A percentile compares a stretch with the other conserved stretches of the same genome.
phyloP scores from a whole-genome alignment of 2,888 invertebrate species.

The Coleophora flavipennella region DNA sequence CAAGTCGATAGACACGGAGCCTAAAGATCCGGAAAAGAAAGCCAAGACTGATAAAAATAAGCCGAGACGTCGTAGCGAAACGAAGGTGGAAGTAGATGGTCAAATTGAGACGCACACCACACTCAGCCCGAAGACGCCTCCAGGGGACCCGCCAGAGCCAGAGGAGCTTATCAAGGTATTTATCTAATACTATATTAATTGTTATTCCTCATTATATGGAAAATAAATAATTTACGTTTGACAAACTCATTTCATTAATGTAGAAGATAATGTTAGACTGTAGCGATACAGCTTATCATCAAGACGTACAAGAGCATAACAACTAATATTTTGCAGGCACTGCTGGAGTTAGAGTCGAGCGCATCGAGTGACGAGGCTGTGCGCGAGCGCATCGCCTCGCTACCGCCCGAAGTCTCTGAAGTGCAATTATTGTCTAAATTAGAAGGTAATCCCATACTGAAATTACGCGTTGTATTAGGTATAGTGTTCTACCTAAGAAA shows the following conservation, averaged over 20 bases:
- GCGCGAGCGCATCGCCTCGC: constrained; percentile 91
- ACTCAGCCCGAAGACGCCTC: constrained; percentile 84
- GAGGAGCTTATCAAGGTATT: constrained; percentile 89
- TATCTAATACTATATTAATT: constrained; percentile 1
- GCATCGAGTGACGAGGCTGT: constrained; percentile 96
- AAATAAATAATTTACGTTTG: no score
- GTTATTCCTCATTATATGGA: no score
- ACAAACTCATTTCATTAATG: no score
- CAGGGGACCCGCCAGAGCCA: constrained; percentile 91
- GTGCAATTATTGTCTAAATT: constrained; percentile 88
- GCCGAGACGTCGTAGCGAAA: constrained; percentile 55
- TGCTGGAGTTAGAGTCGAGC: constrained; percentile 91
- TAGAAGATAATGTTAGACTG: no score
- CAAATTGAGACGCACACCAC: constrained; percentile 83
- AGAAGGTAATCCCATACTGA: constrained; percentile 74
- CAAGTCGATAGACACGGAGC: constrained; percentile 42
- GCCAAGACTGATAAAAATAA: constrained; percentile 45
- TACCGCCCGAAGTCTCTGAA: constrained; percentile 96
- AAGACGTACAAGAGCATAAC: no score
- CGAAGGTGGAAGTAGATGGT: constrained; percentile 76
- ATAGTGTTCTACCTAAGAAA: constrained; percentile 6
- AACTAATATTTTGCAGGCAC: constrained; percentile 70
- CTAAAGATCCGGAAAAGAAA: constrained; percentile 53
- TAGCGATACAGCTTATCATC: no score
- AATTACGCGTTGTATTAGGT: constrained; percentile 16